Evolutionary conservation across 1,140 invertebrate genomes (phyloP).

Genomic region (Lineus longissimus): DNA sequence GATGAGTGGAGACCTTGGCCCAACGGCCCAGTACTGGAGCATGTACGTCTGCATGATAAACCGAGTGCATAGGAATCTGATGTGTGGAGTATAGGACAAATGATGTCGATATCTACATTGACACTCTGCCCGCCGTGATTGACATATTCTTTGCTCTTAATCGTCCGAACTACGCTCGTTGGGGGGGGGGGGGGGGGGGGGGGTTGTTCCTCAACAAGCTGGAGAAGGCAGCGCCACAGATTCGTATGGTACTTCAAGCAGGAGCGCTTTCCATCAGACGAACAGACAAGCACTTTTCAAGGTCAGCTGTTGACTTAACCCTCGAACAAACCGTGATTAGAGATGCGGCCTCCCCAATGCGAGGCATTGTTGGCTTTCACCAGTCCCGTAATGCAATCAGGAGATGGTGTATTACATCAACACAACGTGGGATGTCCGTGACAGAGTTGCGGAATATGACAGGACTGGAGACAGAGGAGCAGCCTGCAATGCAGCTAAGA

Average conservation of each 20-base stretch:
- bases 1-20: not conserved
- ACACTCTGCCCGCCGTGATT: not conserved
- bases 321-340: not conserved
- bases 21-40: not conserved
- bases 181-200: not conserved
- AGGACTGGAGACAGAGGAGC: not conserved
- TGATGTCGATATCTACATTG: not conserved
- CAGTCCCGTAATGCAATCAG: not conserved
- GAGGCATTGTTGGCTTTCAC: not conserved
- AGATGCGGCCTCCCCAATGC: not conserved
- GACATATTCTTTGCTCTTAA: slow-evolving; percentile 5
- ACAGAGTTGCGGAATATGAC: not conserved
- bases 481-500: not conserved
- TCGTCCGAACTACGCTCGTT: slow-evolving; percentile 1
- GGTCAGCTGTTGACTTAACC: not conserved
- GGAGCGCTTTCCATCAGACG: not conserved
- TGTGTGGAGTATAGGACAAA: not conserved
- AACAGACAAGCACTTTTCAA: not conserved
- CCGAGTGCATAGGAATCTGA: not conserved
- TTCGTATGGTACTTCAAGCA: not conserved
- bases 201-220: not conserved
- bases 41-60: slow-evolving; percentile 2
- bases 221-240: not conserved
- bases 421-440: not conserved
- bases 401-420: not conserved